These are phyloP conservation scores for Plodia interpunctella DNA, from an alignment of 1,140 invertebrate species.

Conservation along the genomic window DNA sequence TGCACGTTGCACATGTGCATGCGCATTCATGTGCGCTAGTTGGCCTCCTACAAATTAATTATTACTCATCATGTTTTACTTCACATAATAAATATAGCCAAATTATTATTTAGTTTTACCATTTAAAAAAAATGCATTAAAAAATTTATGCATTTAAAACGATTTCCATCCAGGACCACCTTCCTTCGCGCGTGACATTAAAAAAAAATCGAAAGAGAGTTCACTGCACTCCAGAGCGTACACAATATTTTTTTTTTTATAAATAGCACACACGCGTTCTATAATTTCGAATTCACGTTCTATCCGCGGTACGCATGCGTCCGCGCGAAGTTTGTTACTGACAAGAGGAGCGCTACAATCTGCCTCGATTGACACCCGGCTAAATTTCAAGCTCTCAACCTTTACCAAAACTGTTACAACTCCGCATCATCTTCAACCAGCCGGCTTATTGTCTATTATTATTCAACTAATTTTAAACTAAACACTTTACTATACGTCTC, in stretches of 20 bases:
- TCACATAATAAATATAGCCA: not conserved
- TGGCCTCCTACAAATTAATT: not conserved
- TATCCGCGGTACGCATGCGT: conserved; percentile 31
- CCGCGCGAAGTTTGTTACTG: conserved; percentile 37
- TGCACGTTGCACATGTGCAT: not conserved
- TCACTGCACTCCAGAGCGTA: conserved; percentile 51
- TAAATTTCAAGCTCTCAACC: conserved; percentile 18
- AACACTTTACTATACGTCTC: not conserved
- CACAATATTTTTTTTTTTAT: conserved; percentile 43
- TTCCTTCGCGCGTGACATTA: conserved; percentile 18
- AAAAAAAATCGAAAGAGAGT: conserved; percentile 22
- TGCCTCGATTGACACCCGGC: conserved; percentile 18
- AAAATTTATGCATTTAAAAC: conserved; percentile 5
- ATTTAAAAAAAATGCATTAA: not conserved
- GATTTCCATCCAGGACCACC: conserved; percentile 18
- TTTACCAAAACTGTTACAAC: conserved; percentile 10
- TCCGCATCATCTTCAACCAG: not conserved
- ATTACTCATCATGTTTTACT: not conserved
- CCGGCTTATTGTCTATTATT: not conserved
- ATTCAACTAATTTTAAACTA: conserved; percentile 7
- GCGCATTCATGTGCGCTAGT: not conserved
- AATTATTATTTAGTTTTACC: not conserved
- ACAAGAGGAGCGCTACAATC: conserved; percentile 16
- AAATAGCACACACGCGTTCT: conserved; percentile 41
- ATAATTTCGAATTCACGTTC: conserved; percentile 29